A percentile compares a stretch with the other conserved stretches of the same genome.
Conservation (phyloP, 1,140 invertebrate species). For the Mercenaria mercenaria region DNA sequence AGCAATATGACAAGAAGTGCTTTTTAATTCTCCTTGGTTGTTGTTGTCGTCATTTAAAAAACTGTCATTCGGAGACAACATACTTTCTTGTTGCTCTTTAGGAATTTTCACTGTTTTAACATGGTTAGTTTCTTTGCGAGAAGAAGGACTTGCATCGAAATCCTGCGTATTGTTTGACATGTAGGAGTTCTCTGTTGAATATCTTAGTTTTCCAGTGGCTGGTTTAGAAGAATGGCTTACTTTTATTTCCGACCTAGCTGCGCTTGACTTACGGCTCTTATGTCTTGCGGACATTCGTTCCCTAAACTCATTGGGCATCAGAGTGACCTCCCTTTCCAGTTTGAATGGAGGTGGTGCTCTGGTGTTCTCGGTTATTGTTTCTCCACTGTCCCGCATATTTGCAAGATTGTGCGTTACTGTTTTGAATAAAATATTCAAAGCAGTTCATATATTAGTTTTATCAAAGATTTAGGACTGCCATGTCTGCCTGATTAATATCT, state of each 20-base stretch:
- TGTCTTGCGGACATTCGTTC: slow-evolving; percentile 55
- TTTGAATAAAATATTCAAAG: neutral
- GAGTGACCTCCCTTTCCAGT: slow-evolving; percentile 55
- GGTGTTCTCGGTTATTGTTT: slow-evolving; percentile 28
- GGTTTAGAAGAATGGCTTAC: neutral
- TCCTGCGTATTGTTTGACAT: neutral
- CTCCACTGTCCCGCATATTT: slow-evolving; percentile 39
- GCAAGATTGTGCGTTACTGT: too few species aligned
- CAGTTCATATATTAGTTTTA: too few species aligned
- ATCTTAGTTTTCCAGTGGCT: neutral
- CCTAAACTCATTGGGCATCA: slow-evolving; percentile 60
- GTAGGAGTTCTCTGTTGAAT: slow-evolving; percentile 5
- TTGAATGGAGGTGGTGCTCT: slow-evolving; percentile 21
- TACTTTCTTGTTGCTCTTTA: neutral
- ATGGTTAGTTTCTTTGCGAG: neutral
- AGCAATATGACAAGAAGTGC: slow-evolving; percentile 51
- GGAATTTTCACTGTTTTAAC: slow-evolving; percentile 6
- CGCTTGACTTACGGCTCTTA: slow-evolving; percentile 42
- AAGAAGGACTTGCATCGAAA: neutral
- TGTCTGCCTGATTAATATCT: too few species aligned
- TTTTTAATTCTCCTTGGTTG: slow-evolving; percentile 16
- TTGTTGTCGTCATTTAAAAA: neutral
- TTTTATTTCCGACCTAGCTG: neutral
- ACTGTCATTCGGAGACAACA: neutral
- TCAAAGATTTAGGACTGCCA: too few species aligned